Base-by-base conservation (phyloP, 2,888 invertebrate species). In the Drosophila birchii region DNA sequence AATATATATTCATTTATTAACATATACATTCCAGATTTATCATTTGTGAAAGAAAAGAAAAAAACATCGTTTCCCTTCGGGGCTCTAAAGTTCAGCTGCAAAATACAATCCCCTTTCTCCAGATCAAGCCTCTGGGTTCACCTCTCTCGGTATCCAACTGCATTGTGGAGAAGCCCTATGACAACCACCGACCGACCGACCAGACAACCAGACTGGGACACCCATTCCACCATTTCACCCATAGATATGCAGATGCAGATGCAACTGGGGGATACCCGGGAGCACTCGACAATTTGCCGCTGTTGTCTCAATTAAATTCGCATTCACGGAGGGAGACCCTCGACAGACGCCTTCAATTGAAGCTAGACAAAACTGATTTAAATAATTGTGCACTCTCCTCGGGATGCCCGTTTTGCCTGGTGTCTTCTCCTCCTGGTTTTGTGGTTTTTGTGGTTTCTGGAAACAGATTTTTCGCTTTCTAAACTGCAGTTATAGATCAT, bases 301-400 rank as follows among this genome's bases (percentile, higher is more conserved):
- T 68, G 20, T 58, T 64, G 56, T 69, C 57, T 69, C 75, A 61
- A 76, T 76, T 69, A 76, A 58, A 61, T 69, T 67, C 39, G 64
- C 70, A 47, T 88, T 80, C 71, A 9, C 18, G 14, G 49, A 18
- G 20, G 20, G 51, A 51, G 34, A 34, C 51, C 9, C 51, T 51
- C 34, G 51, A 51, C 51, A 51, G 34, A 34, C 51, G 51, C 34
- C 51, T 54, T 67, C 43, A 54, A 60, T 72, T 61, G 60, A 39
- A 75, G 54, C 36, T 61, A 59, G 47, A 47, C 49, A 56, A 55
- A 75, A 58, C 43, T 58, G 72, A 76, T 87, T 75, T 80, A 55
- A 86, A 86, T 86, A 83, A 84, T 86, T 76, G 84, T 59, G 68
- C 74, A 74, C 41, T 38, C 29, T 56, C 20, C 51, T 16, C 45